A percentile compares a stretch with the other conserved stretches of the same genome.
phyloP scores from a whole-genome alignment of 1,140 invertebrate species.

The Bathynomus jamesi region DNA sequence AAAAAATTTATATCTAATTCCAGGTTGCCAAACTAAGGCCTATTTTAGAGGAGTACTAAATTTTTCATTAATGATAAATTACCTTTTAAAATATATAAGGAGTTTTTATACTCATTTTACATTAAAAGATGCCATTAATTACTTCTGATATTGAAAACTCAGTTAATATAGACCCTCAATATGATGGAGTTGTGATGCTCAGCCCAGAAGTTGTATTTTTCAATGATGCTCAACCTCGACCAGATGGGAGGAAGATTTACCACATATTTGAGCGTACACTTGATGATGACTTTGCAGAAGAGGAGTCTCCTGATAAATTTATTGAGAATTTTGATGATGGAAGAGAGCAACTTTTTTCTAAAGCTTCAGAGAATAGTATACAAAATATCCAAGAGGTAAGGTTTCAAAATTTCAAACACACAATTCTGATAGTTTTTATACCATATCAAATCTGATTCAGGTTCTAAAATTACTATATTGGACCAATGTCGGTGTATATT shows the following conservation, averaged over 20 bases:
- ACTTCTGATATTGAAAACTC: not conserved
- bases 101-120: no score
- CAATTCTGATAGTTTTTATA: no score
- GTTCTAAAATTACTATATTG: no score
- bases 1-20: no score
- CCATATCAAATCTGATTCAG: no score
- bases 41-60: no score
- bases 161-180: not conserved
- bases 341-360: not conserved
- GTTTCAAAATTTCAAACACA: no score
- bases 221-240: slow-evolving; percentile 3
- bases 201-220: not conserved
- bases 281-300: not conserved
- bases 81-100: no score
- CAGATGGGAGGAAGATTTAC: slow-evolving; percentile 1
- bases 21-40: no score
- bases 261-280: not conserved
- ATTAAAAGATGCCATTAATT: not conserved
- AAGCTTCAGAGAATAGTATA: not conserved
- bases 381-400: slow-evolving; percentile 6
- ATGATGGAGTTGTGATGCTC: slow-evolving; percentile 3
- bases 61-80: no score
- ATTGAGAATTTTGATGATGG: not conserved
- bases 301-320: not conserved
- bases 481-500: no score